Conservation (phyloP, 2,797 vertebrate genomes). For the Sardinella longiceps region DNA sequence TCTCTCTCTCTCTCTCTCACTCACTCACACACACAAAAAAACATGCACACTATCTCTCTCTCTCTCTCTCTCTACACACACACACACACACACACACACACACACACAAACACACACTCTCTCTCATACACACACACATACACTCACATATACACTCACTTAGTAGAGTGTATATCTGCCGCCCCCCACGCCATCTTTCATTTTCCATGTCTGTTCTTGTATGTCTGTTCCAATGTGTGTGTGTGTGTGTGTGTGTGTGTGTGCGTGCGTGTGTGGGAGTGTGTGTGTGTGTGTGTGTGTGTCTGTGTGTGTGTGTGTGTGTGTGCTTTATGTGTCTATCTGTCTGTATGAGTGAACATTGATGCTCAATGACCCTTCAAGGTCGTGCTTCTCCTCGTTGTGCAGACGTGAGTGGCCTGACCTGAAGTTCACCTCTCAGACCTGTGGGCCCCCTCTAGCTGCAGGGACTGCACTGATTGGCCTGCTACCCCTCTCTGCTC, state of each 20-base stretch:
- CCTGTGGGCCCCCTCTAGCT: background rate
- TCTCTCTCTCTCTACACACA: too few relatives aligned
- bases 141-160: too few relatives aligned
- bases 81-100: background rate
- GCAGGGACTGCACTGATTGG: background rate
- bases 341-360: background rate
- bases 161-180: background rate
- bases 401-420: background rate
- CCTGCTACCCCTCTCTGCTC: background rate
- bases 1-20: background rate
- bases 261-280: background rate
- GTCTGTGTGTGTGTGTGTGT: background rate
- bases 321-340: background rate
- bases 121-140: too few relatives aligned
- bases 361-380: constrained; percentile 26
- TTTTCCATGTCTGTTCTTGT: background rate
- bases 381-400: background rate
- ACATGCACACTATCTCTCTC: too few relatives aligned
- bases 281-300: background rate
- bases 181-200: background rate
- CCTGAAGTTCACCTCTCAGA: background rate
- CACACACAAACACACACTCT: background rate
- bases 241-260: too few relatives aligned
- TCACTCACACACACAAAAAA: background rate
- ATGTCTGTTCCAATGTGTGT: too few relatives aligned